Percentiles rank a stretch among this genome's conserved stretches.
Conservation (phyloP, 2,888 invertebrate species). For the Drosophila robusta region DNA sequence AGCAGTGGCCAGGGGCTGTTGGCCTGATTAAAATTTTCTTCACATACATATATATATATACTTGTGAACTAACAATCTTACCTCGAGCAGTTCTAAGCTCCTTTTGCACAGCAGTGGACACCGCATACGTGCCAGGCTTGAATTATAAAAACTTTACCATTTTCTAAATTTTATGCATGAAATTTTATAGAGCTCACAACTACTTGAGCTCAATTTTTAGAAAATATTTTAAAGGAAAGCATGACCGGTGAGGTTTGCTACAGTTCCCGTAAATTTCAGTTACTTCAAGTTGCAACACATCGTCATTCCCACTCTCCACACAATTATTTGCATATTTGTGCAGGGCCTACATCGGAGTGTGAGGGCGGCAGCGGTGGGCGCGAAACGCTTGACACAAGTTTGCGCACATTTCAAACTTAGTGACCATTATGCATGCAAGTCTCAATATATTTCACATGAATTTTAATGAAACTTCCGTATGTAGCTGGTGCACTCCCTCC, state of each 20-base stretch:
- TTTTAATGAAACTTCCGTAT: slow-evolving; percentile 69
- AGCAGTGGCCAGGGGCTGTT: slow-evolving; percentile 6
- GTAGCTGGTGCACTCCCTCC: slow-evolving; percentile 18
- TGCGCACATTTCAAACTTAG: slow-evolving; percentile 70
- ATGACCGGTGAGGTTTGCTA: slow-evolving; percentile 9
- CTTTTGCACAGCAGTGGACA: slow-evolving; percentile 49
- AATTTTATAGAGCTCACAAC: slow-evolving; percentile 75
- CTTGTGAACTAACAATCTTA: slow-evolving; percentile 30
- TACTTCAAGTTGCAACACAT: slow-evolving; percentile 51
- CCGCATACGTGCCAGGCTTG: slow-evolving; percentile 75
- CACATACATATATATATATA: slow-evolving; percentile 18
- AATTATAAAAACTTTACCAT: slow-evolving; percentile 79
- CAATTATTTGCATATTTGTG: slow-evolving; percentile 60
- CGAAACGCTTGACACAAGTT: slow-evolving; percentile 64
- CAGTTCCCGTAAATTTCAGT: slow-evolving; percentile 28
- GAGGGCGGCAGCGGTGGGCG: slow-evolving; percentile 26
- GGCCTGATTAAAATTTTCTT: slow-evolving; percentile 10
- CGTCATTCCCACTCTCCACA: slow-evolving; percentile 38
- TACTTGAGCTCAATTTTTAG: slow-evolving; percentile 68
- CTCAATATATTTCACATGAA: slow-evolving; percentile 78
- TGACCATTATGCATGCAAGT: slow-evolving; percentile 78
- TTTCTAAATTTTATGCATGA: slow-evolving; percentile 79
- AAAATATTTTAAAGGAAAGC: slow-evolving; percentile 52
- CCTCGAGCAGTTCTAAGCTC: slow-evolving; percentile 54
- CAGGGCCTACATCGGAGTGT: slow-evolving; percentile 29